Percentiles rank a stretch among this genome's conserved stretches.
phyloP scores from a whole-genome alignment of 2,797 vertebrate species.

The Xerus rutilus region DNA sequence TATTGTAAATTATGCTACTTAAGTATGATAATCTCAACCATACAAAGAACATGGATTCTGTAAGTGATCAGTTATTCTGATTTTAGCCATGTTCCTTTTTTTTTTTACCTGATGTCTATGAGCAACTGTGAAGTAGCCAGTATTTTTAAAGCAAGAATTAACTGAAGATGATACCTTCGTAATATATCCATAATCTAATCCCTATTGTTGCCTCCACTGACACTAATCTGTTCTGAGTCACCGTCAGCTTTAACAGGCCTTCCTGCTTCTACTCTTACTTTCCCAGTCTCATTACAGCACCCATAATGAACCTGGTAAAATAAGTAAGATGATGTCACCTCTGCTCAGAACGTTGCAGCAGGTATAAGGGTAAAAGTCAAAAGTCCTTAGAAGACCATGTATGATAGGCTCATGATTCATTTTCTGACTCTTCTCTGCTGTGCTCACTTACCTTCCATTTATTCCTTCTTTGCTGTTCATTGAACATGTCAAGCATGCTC shows the following conservation, averaged over 20 bases:
- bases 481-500: background rate
- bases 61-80: background rate
- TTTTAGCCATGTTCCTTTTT: background rate
- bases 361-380: background rate
- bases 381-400: background rate
- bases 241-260: background rate
- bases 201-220: background rate
- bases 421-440: background rate
- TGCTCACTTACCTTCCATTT: background rate
- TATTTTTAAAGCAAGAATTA: background rate
- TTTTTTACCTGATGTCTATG: background rate
- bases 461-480: background rate
- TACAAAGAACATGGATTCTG: background rate
- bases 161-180: background rate
- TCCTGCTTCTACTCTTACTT: background rate
- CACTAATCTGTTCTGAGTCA: background rate
- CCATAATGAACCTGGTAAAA: background rate
- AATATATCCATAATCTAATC: background rate
- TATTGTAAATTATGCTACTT: background rate
- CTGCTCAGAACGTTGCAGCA: background rate
- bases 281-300: background rate
- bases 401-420: fast-evolving
- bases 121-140: background rate
- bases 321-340: background rate
- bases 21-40: background rate